Evolutionary conservation across 2,888 invertebrate genomes (phyloP), one percentile per base, ranked within the genome.

Genomic region (Diabrotica balteata): DNA sequence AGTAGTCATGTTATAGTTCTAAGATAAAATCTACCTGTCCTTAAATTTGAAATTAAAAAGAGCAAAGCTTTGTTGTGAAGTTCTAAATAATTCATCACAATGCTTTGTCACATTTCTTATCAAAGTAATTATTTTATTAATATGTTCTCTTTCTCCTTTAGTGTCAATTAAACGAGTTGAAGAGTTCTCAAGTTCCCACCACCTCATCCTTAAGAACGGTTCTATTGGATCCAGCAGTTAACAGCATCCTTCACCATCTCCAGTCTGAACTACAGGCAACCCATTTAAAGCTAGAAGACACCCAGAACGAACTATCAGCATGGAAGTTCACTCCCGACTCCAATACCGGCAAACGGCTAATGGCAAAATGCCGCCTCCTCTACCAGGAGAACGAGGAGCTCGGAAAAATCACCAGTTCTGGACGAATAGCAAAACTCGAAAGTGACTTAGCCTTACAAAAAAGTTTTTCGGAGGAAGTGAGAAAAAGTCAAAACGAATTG

Each of bases 311-410:
- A 87, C 87, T 98, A 55, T 94, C 95, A 65, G 98, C 98, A 4
- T 98, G 98, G 97, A 98, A 98, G 85, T 98, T 98, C 85, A 98
- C 98, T 10, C 97, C 98, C n/a, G 98, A 98, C 85, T 97, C 97
- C 72, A 97, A 97, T 86, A 97, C 97, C 57, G 98, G 98, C 73
- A 98, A 98, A 85, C 91, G 97, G 75, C 86, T 98, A 75, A 98
- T 98, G 98, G 97, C 97, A 8, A 97, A 97, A 83, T 98, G 98
- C 83, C 90, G 97, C 71, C 86, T 96, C 75, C 85, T 98, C 57
- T 94, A 97, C 81, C 96, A 97, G 84, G 98, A 98, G 84, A 98
- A 98, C 84, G 98, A 98, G 84, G 98, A 98, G 80, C 87, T 98
- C 22, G 98, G 98, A 9, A 94, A 96, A 80, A 93, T 96, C 89